Base-by-base conservation (phyloP, 1,140 invertebrate genomes). In the Drosophila grimshawi region DNA sequence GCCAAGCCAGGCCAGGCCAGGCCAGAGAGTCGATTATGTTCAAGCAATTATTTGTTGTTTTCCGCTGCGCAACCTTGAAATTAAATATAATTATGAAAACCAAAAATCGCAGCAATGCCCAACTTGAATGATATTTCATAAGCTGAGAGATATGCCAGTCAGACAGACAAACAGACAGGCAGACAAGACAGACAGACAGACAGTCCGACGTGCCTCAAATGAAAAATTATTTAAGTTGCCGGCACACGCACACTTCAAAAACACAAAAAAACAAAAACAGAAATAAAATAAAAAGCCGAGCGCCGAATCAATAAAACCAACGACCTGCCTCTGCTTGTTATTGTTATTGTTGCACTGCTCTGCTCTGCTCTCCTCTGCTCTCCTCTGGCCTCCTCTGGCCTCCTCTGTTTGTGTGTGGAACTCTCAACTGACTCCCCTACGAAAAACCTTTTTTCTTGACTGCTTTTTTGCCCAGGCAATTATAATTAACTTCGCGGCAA, bases 401-500 rank as follows among this genome's bases (percentile, higher is more conserved):
- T 19, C 19, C 19, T 19, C 19, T 71, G 30, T 35, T 60, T 57
- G 71, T 61, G 35, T 32, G 35, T 32, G 48, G 59, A 32, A 56
- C 19, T 19, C 19, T 19, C 19, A 19, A 19, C 82, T 76, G 78
- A 80, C 78, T 80, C 52, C 66, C 65, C 56, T 27, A 41, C 77
- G 30, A 45, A 61, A 29, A 64, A 65, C 71, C 67, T 77, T 73
- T 85, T 85, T 72, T 64, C 45, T 66, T 61, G 64, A 29, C 52
- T 60, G 43, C 33, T 69, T 65, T 76, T 86, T 88, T 88, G 83
- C 80, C 77, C 83, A 75, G 85, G 78, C 85, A 88, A 88, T 88
- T 88, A 88, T 88, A 88, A 88, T 88, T 88, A 88, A 88, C 85
- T 88, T 88, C 56, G 85, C 85, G 85, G 85, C 85, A 57, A 88